These are phyloP conservation scores for Drosophila burlai DNA, from an alignment of 1,140 invertebrate species.

Conservation along the genomic window DNA sequence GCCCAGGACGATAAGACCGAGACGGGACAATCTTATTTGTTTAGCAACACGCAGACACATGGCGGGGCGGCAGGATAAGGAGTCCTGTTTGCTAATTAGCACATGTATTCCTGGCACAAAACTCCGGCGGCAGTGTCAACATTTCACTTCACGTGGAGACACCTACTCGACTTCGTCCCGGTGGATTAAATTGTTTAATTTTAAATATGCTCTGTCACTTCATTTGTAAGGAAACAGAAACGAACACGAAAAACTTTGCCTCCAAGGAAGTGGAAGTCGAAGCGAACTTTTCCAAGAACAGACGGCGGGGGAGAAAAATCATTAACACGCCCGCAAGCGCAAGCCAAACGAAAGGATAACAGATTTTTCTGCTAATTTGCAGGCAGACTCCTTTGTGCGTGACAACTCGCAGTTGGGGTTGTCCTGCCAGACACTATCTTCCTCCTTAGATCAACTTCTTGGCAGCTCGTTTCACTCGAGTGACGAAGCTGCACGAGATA, in stretches of 20 bases:
- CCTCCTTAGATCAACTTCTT: constrained; percentile 75
- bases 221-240: constrained; percentile 72
- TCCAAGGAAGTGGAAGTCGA: constrained; percentile 10
- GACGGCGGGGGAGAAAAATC: constrained; percentile 62
- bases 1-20: constrained; percentile 66
- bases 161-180: constrained; percentile 40
- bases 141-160: constrained; percentile 72
- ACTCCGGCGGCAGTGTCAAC: constrained; percentile 72
- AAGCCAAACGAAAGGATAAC: constrained; percentile 85
- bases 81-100: constrained; percentile 81
- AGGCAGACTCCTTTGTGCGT: constrained; percentile 83
- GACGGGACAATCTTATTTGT: constrained; percentile 74
- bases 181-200: constrained; percentile 85
- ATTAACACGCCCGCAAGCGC: constrained; percentile 85
- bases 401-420: constrained; percentile 52
- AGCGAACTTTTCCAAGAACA: constrained; percentile 7
- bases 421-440: constrained; percentile 68
- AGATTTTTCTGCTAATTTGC: constrained; percentile 85
- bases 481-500: constrained; percentile 77
- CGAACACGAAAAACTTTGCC: constrained; percentile 53
- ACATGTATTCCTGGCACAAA: constrained; percentile 77
- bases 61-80: constrained; percentile 48
- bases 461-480: constrained; percentile 74
- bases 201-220: constrained; percentile 85
- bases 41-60: constrained; percentile 52